Base-by-base conservation (phyloP, 2,888 invertebrate species). In the Lasius platythorax region DNA sequence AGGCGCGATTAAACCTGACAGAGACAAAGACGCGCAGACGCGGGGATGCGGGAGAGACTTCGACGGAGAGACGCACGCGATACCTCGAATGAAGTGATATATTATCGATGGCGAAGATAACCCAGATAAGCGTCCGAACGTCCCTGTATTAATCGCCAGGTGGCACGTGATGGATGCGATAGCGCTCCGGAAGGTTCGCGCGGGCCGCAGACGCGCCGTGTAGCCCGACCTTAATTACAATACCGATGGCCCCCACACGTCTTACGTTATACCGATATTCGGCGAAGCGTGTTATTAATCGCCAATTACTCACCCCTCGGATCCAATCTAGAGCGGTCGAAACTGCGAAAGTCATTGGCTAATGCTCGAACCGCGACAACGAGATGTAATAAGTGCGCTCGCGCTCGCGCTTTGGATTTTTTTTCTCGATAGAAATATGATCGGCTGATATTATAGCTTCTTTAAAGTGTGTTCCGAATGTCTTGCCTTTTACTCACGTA, bases 251-350 rank as follows among this genome's bases (percentile, higher is more conserved):
- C 83, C 82, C 66, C 68, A 12, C 68, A 12, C 84, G 88, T 90
- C 89, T 89, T 89, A 88, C 91, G 85, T 91, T 87, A 85, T 84
- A 86, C 86, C 91, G 84, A 88, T 87, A 90, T 89, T 84, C 85
- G 72, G 82, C 85, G 82, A 85, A 87, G 91, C 90, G 92, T 87
- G 92, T 93, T 93, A 94, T 94, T 93, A 94, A 94, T 94, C 93
- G 92, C 89, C 93, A 92, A 93, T 94, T 94, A 94, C 92, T 92
- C 89, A 86, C 86, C 46, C 88, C 85, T 58, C 56, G 88, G 87
- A 91, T 91, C 91, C 91, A 91, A 92, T 92, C 91, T 92, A 92
- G 93, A 92, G 89, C 90, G 91, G 79, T 81, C 87, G 87, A 81
- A 88, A 87, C 88, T 89, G 33, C 88, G 88, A 89, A 89, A 92